These are phyloP conservation scores for Polyommatus icarus DNA, from an alignment of 2,888 invertebrate species.

Conservation along the genomic window DNA sequence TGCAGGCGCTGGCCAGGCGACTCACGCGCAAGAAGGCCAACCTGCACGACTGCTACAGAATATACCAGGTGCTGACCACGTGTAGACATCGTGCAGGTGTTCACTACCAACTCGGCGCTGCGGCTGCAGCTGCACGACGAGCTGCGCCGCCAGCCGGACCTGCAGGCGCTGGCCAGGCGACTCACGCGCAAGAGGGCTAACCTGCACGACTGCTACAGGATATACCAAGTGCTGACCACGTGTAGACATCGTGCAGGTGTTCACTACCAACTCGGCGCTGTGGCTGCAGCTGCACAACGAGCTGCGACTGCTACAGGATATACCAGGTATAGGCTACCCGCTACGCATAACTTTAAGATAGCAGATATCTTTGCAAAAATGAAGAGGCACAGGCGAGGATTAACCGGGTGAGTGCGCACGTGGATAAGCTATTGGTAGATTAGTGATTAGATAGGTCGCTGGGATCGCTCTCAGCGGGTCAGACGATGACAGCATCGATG, in stretches of 20 bases:
- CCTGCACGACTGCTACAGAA: slow-evolving; percentile 89
- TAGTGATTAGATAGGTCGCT: too few relatives aligned
- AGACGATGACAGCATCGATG: too few relatives aligned
- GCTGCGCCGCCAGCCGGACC: slow-evolving; percentile 91
- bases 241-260: too few relatives aligned
- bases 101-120: slow-evolving; percentile 83
- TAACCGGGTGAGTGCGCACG: too few relatives aligned
- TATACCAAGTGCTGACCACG: too few relatives aligned
- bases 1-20: slow-evolving; percentile 88
- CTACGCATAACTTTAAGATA: too few relatives aligned
- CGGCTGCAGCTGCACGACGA: slow-evolving; percentile 88
- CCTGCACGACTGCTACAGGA: slow-evolving; percentile 89
- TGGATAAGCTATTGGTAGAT: too few relatives aligned
- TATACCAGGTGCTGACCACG: too few relatives aligned
- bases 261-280: slow-evolving; percentile 83
- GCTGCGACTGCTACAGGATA: slow-evolving; percentile 86
- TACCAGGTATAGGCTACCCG: too few relatives aligned
- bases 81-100: slow-evolving; percentile 91
- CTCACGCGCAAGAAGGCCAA: slow-evolving; percentile 89
- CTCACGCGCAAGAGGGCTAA: slow-evolving; percentile 89
- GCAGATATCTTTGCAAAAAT: too few relatives aligned
- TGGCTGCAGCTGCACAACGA: slow-evolving; percentile 88
- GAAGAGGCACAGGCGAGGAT: too few relatives aligned
- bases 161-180: slow-evolving; percentile 88
- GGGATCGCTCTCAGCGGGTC: too few relatives aligned